Evolutionary conservation across 1,140 invertebrate species (phyloP), one percentile per base, ranked within the genome.

Genomic region (Zeugodacus cucurbitae): DNA sequence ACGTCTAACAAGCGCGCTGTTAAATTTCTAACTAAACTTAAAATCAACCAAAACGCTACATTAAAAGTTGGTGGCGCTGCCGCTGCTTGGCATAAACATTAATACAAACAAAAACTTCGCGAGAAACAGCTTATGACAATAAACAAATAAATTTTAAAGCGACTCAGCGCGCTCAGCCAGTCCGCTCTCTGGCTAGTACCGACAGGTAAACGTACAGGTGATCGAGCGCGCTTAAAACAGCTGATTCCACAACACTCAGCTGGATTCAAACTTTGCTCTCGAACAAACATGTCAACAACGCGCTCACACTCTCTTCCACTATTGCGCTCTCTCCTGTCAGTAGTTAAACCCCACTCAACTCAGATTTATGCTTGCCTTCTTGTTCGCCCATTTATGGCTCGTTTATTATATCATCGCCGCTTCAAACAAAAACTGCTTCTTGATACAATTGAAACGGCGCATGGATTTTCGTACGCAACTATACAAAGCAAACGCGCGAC

Each of bases 391-490:
- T 82, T 54, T 82, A 82, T 22, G 74, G 74, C 74, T 41, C 48
- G 74, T 82, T 82, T 82, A 82, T 82, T 82, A 82, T 82, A 82
- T 82, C 74, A 82, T 82, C 74, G 74, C 22, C 41, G 41, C 41
- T 74, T 74, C n/a, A 54, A 29, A 41, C n/a, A 54, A 29, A 41
- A n/a, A 29, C 74, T 54, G 26, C 26, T 82, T 26, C 74, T 82
- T 82, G 32, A 1, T 82, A 54, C 41, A 37, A 4, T 26, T 54
- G 11, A 26, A 7, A 26, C 11, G 41, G 8, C 22, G 8, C 2
- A 26, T 82, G 8, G 20, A 17, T 82, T 82, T 82, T 82, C 3
- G 4, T 44, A 82, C n/a, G 44, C n/a, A 5, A 2, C 41, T 14
- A n/a, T 74, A 37, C 34, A 74, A 74, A 22, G 34, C 22, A 74